These are phyloP conservation scores for Cyprinella venusta DNA, from an alignment of 2,797 vertebrate genomes.

Conservation along the genomic window DNA sequence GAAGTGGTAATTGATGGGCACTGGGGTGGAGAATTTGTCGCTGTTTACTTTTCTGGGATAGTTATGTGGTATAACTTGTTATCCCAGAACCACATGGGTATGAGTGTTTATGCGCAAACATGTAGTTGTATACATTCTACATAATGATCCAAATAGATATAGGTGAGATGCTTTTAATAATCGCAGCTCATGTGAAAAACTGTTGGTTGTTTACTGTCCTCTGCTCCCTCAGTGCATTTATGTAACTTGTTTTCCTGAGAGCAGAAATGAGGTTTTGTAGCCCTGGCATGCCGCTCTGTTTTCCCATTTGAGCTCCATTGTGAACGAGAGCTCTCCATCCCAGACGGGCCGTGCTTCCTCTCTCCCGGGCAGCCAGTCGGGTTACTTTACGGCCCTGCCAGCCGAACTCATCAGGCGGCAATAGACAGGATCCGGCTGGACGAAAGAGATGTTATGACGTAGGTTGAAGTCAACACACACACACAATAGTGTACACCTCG, in stretches of 20 bases:
- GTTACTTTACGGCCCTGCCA: constrained; percentile 44
- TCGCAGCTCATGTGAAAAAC: constrained; percentile 16
- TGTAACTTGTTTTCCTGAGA: constrained; percentile 58
- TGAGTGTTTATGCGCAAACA: constrained; percentile 17
- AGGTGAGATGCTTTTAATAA: constrained; percentile 11
- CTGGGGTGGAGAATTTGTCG: constrained; percentile 58
- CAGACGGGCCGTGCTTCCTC: constrained; percentile 17
- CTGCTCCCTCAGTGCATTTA: constrained; percentile 53
- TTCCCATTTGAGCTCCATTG: constrained; percentile 54
- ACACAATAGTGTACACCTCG: constrained; percentile 25
- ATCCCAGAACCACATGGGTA: background rate
- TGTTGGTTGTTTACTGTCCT: constrained; percentile 37
- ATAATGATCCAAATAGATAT: background rate
- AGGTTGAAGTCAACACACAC: constrained; percentile 38
- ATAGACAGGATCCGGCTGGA: constrained; percentile 40
- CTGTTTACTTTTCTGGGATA: constrained; percentile 59
- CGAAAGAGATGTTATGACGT: constrained; percentile 33
- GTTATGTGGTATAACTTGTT: constrained; percentile 16
- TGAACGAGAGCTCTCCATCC: constrained; percentile 47
- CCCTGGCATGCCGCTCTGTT: constrained; percentile 49
- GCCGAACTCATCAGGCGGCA: constrained; percentile 48
- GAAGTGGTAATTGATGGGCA: constrained; percentile 60
- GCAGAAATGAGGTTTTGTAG: constrained; percentile 53
- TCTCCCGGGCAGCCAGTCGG: constrained; percentile 20
- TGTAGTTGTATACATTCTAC: constrained; percentile 9